These are phyloP conservation scores for Drosophila trapezifrons DNA, from an alignment of 1,140 invertebrate genomes.

Conservation along the genomic window DNA sequence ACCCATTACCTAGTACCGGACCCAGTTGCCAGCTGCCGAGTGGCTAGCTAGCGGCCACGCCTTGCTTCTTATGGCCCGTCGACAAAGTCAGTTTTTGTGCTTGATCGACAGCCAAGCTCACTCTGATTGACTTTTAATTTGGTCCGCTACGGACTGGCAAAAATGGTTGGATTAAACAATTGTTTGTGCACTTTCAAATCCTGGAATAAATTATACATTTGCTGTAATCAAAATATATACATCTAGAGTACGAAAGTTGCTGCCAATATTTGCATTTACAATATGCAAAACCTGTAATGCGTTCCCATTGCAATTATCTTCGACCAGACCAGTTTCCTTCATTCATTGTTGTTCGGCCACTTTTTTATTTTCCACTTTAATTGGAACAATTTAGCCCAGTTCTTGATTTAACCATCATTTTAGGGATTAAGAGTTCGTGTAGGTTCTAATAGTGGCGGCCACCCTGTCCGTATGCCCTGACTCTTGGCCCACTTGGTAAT, in stretches of 20 bases:
- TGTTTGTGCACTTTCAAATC: slow-evolving; percentile 17
- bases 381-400: neutral
- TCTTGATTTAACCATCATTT: neutral
- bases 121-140: slow-evolving; percentile 35
- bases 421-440: neutral
- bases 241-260: neutral
- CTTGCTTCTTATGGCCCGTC: slow-evolving; percentile 15
- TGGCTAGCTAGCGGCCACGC: slow-evolving; percentile 24
- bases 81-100: slow-evolving; percentile 7
- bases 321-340: slow-evolving; percentile 5
- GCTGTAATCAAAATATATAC: neutral
- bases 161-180: slow-evolving; percentile 10
- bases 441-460: neutral
- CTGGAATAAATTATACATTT: neutral
- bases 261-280: neutral
- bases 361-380: slow-evolving; percentile 7
- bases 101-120: slow-evolving; percentile 12
- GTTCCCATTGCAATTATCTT: slow-evolving; percentile 6
- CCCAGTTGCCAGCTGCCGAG: slow-evolving; percentile 5
- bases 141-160: neutral
- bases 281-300: neutral
- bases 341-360: neutral
- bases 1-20: slow-evolving; percentile 26
- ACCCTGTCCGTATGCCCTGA: neutral
- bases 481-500: slow-evolving; percentile 3